phyloP scores from a whole-genome alignment of 2,113 vertebrate species.

The Sinocyclocheilus anshuiensis region DNA sequence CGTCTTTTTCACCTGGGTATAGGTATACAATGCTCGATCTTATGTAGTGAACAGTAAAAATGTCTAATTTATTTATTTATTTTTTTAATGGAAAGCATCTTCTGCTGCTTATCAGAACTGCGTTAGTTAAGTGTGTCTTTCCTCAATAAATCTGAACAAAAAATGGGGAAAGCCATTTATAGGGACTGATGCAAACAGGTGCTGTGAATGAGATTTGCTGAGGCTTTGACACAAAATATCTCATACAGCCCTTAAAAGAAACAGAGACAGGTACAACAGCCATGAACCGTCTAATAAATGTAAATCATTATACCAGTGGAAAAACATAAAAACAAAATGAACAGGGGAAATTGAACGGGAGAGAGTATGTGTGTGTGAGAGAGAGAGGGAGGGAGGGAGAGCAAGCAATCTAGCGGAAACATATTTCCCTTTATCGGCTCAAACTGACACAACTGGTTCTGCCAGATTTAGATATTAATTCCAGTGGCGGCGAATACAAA shows the following conservation, averaged over 20 bases:
- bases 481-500: slow-evolving; percentile 72
- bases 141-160: not conserved
- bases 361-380: not conserved
- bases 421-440: slow-evolving; percentile 72
- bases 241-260: slow-evolving; percentile 10
- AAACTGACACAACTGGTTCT: slow-evolving; percentile 70
- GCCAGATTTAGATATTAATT: slow-evolving; percentile 78
- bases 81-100: not conserved
- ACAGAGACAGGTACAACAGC: slow-evolving; percentile 17
- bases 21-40: not conserved
- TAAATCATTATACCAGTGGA: slow-evolving; percentile 37
- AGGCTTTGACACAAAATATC: slow-evolving; percentile 14
- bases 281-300: slow-evolving; percentile 65
- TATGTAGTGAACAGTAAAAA: not conserved
- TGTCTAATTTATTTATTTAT: not conserved
- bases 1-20: too few relatives aligned
- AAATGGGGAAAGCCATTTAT: slow-evolving; percentile 4
- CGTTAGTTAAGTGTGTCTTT: not conserved
- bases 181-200: slow-evolving; percentile 7
- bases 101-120: not conserved
- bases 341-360: slow-evolving; percentile 42
- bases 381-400: slow-evolving; percentile 24
- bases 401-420: slow-evolving; percentile 68
- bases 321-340: slow-evolving; percentile 47
- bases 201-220: slow-evolving; percentile 34